phyloP scores from a whole-genome alignment of 35 echinoderm and acorn worm species.

The Ptychodera flava region DNA sequence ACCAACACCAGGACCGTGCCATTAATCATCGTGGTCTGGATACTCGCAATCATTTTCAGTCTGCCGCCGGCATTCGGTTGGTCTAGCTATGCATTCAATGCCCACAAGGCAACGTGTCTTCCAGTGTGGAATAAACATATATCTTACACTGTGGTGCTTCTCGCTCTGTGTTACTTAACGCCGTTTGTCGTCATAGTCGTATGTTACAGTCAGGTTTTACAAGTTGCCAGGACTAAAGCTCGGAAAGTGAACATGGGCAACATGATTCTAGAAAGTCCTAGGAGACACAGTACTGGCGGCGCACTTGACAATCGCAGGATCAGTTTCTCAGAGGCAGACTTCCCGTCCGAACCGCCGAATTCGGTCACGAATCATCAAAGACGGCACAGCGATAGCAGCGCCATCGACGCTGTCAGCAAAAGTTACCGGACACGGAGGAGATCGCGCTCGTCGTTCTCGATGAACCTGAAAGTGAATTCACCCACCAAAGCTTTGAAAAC shows the following conservation, averaged over 20 bases:
- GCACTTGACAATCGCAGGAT: neutral
- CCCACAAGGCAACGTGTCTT: conserved; percentile 44
- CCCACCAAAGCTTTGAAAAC: conserved; percentile 79
- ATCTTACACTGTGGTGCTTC: conserved; percentile 68
- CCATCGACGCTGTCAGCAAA: neutral
- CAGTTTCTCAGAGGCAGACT: neutral
- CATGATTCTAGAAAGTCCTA: conserved; percentile 30
- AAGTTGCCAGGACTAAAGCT: conserved; percentile 46
- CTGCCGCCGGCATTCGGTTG: conserved; percentile 81
- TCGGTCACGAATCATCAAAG: neutral
- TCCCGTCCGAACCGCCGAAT: neutral
- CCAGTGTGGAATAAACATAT: conserved; percentile 61
- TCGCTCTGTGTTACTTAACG: conserved; percentile 35
- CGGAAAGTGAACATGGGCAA: conserved; percentile 72
- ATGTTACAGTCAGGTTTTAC: conserved; percentile 68
- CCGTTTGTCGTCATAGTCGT: conserved; percentile 50
- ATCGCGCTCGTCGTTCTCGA: conserved; percentile 39
- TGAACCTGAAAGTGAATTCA: conserved; percentile 86
- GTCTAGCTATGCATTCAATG: conserved; percentile 61
- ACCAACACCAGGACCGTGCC: conserved; percentile 54
- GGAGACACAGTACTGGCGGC: neutral
- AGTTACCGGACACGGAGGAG: conserved; percentile 48
- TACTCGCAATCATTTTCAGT: conserved; percentile 50
- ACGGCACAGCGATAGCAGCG: conserved; percentile 1
- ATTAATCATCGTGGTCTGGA: conserved; percentile 51